Evolutionary conservation across 2,797 vertebrate genomes (phyloP), one percentile per base, ranked within the genome.

Genomic region (Sparidentex hasta): DNA sequence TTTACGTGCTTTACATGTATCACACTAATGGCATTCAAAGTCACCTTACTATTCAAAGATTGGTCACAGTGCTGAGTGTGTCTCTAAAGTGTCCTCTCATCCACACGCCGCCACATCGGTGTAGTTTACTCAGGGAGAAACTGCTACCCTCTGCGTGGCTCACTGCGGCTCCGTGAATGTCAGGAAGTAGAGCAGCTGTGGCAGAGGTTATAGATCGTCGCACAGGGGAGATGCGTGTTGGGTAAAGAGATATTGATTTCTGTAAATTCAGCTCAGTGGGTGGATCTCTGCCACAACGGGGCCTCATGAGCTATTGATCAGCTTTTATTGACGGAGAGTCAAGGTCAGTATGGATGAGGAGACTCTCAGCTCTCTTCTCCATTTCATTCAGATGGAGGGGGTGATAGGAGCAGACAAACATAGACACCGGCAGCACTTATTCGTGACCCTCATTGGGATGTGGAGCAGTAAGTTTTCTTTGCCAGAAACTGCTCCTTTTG

Each of bases 191-290:
- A 92, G 87, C 90, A 85, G 89, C 86, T 90, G 92, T 84, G 71
- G 85, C 84, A 83, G 89, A 87, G 88, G 81, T 87, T 92, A 93
- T 92, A 44, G 93, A 92, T 93, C 46, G 84, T 38, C 11, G 67
- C 77, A 38, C 71, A 3, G 83, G 78, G 70, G 82, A 76, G 74
- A 64, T 82, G 71, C 44, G 61, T 74, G 83, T 81, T 63, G 81
- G 88, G 78, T 84, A 81, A 85, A 89, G 92, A 84, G 88, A 85
- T 92, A 94, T 92, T 79, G 92, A 94, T 92, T 90, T 87, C 81
- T 85, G 88, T 89, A 90, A 87, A 92, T 93, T 92, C 90, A 90
- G 88, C 92, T 91, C 84, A 68, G 84, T 77, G 90, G 85, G 90
- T 85, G 85, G 85, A 89, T 84, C 14, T 71, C 85, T 83, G 88